phyloP scores from a whole-genome alignment of 2,797 vertebrate species.

The Sebastes hopkinsi region DNA sequence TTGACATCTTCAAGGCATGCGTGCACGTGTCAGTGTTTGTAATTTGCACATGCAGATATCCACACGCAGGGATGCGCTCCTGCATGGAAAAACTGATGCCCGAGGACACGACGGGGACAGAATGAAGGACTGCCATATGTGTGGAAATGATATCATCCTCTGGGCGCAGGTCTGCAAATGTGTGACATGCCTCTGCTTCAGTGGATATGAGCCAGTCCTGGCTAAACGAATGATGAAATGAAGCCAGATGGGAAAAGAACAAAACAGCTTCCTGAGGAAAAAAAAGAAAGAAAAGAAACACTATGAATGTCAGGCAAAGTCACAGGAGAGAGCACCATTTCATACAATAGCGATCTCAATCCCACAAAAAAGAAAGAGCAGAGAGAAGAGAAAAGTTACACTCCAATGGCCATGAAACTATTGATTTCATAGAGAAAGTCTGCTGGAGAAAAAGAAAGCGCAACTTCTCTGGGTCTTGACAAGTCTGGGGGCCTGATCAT shows the following conservation, averaged over 20 bases:
- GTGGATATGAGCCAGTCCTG: slow-evolving; percentile 39
- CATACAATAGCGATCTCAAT: slow-evolving; percentile 63
- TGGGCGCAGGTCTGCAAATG: slow-evolving; percentile 47
- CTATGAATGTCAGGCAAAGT: slow-evolving; percentile 65
- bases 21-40: not conserved
- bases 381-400: slow-evolving; percentile 50
- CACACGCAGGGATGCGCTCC: not conserved
- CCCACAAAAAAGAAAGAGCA: slow-evolving; percentile 41
- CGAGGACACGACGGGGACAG: slow-evolving; percentile 20
- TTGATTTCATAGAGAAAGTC: slow-evolving; percentile 73
- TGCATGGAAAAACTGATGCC: not conserved
- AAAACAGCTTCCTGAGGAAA: slow-evolving; percentile 49
- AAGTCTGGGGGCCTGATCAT: slow-evolving; percentile 49
- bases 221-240: slow-evolving; percentile 69
- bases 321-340: slow-evolving; percentile 65
- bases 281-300: not conserved
- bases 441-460: slow-evolving; percentile 56
- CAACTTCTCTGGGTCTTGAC: slow-evolving; percentile 54
- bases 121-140: slow-evolving; percentile 45
- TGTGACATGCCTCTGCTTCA: slow-evolving; percentile 53
- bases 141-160: slow-evolving; percentile 46
- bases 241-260: slow-evolving; percentile 63
- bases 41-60: slow-evolving; percentile 25
- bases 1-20: slow-evolving; percentile 12
- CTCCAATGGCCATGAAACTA: slow-evolving; percentile 74